Evolutionary conservation across 1,140 invertebrate species (phyloP).

Genomic region (Dinothrombium tinctorium): DNA sequence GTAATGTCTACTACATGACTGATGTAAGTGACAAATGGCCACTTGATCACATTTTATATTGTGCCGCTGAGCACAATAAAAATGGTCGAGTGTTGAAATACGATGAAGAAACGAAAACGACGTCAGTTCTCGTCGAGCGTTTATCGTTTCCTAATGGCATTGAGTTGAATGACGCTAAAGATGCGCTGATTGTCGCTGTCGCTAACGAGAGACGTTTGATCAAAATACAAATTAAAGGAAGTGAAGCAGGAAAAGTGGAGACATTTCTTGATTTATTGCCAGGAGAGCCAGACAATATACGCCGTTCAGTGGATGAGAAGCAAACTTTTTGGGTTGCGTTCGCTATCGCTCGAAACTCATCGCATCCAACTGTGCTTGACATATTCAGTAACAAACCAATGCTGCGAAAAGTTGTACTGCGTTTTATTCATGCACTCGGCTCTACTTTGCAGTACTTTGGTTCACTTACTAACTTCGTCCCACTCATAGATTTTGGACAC

Average conservation of each 20-base stretch:
- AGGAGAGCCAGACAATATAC: conserved; percentile 51
- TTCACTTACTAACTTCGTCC: too few relatives aligned
- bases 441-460: conserved; percentile 9
- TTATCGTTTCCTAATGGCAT: conserved; percentile 19
- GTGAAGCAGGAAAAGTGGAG: conserved; percentile 40
- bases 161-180: conserved; percentile 41
- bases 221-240: conserved; percentile 46
- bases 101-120: conserved; percentile 2
- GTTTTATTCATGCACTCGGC: conserved; percentile 15
- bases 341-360: conserved; percentile 20
- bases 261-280: conserved; percentile 52
- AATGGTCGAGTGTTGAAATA: conserved; percentile 6
- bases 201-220: conserved; percentile 18
- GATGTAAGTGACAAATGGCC: conserved; percentile 5
- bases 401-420: conserved; percentile 19
- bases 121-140: conserved; percentile 1
- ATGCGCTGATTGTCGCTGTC: conserved; percentile 45
- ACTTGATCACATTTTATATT: conserved; percentile 3
- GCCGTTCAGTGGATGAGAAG: conserved; percentile 27
- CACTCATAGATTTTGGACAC: too few relatives aligned
- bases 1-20: conserved; percentile 8
- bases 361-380: conserved; percentile 18
- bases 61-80: conserved; percentile 2
- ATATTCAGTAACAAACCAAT: conserved; percentile 18
- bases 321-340: conserved; percentile 41